Evolutionary conservation across 64 coral and sea anemone species (phyloP).

Genomic region (Actinia tenebrosa): DNA sequence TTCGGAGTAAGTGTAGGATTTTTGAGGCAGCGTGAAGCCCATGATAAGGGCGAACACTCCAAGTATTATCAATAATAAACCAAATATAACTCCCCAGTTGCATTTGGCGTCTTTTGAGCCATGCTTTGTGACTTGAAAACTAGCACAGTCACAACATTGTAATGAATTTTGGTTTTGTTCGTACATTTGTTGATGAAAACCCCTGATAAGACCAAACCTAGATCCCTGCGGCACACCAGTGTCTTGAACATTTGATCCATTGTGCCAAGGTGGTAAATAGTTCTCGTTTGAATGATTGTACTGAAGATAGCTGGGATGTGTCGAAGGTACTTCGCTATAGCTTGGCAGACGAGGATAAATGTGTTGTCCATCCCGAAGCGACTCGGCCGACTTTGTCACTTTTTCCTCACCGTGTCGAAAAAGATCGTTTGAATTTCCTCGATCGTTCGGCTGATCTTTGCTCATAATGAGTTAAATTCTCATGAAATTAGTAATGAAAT

Average conservation of each 20-base stretch:
- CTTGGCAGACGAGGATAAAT: neutral
- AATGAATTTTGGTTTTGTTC: constrained; percentile 31
- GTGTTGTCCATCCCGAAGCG: neutral
- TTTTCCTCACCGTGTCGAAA: neutral
- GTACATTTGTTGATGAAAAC: constrained; percentile 89
- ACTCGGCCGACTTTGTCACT: neutral
- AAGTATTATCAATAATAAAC: constrained; percentile 50
- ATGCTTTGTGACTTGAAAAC: neutral
- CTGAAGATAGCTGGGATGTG: neutral
- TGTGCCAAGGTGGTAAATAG: neutral
- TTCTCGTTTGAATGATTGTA: neutral
- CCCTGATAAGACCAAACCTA: constrained; percentile 81
- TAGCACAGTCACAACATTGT: constrained; percentile 58
- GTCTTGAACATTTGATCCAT: neutral
- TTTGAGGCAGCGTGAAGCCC: constrained; percentile 73
- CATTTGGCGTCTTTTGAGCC: constrained; percentile 10
- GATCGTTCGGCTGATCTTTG: neutral
- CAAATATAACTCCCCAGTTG: constrained; percentile 69
- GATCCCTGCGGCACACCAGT: constrained; percentile 15
- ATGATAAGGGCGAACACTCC: constrained; percentile 71
- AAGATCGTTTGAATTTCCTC: neutral
- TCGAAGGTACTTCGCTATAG: neutral
- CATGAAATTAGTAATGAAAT: neutral
- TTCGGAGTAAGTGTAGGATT: neutral
- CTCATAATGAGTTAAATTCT: neutral